Evolutionary conservation across 2,888 invertebrate species (phyloP).

Genomic region (Tholera decimalis): DNA sequence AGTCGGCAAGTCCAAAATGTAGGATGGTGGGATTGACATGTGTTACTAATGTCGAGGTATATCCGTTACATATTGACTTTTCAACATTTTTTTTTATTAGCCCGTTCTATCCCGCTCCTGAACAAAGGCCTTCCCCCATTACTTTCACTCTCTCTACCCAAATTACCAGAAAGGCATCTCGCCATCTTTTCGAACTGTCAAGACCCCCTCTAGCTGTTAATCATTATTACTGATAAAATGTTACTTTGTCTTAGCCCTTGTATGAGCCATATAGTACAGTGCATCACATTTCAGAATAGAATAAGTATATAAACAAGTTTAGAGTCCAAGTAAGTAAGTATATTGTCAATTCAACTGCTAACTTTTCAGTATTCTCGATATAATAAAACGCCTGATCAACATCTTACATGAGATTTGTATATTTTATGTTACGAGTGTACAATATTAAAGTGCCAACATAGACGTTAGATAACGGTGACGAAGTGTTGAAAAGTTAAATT

Average conservation of each 20-base stretch:
- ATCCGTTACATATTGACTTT: background rate
- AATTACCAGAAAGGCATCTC: too few species aligned
- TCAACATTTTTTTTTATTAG: too few species aligned
- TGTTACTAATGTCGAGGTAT: background rate
- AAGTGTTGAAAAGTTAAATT: slow-evolving; percentile 16
- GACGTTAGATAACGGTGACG: slow-evolving; percentile 50
- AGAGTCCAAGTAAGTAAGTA: too few species aligned
- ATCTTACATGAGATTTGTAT: slow-evolving; percentile 48
- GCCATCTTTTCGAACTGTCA: too few species aligned
- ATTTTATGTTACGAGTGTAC: slow-evolving; percentile 39
- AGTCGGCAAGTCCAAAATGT: background rate
- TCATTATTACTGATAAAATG: background rate
- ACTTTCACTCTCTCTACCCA: too few species aligned
- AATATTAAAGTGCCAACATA: slow-evolving; percentile 50
- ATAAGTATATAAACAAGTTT: too few species aligned
- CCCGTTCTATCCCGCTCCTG: too few species aligned
- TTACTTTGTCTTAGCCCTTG: background rate
- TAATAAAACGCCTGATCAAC: slow-evolving; percentile 41
- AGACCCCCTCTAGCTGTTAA: too few species aligned
- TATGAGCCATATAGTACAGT: too few species aligned
- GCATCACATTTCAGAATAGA: too few species aligned
- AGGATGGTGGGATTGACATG: background rate
- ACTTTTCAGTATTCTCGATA: slow-evolving; percentile 24
- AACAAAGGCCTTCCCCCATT: too few species aligned
- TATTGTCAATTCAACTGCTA: slow-evolving; percentile 38